phyloP scores from a whole-genome alignment of 2,888 invertebrate species.

The Aphodius granarius region DNA sequence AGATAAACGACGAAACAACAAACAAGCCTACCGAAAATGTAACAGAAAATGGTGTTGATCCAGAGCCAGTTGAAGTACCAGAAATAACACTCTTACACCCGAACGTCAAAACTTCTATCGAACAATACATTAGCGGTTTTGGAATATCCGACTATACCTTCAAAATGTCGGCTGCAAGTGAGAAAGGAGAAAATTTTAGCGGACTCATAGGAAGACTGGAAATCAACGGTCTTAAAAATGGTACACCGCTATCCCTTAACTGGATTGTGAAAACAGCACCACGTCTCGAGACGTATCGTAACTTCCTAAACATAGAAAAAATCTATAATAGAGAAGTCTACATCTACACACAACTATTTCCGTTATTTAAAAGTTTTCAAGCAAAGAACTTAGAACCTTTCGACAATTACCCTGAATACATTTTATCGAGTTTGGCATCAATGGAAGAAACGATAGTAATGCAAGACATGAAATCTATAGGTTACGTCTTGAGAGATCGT shows the following conservation, averaged over 20 bases:
- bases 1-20: too few relatives aligned
- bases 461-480: constrained; percentile 38
- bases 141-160: constrained; percentile 16
- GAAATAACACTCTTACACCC: not conserved
- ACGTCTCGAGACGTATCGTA: constrained; percentile 34
- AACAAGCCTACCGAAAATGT: too few relatives aligned
- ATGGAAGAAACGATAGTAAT: constrained; percentile 37
- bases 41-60: too few relatives aligned
- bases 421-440: constrained; percentile 28
- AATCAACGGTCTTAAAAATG: constrained; percentile 25
- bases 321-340: constrained; percentile 40
- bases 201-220: constrained; percentile 36
- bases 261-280: constrained; percentile 42
- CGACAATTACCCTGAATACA: constrained; percentile 29
- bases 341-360: constrained; percentile 39
- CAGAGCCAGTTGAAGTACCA: too few relatives aligned
- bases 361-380: constrained; percentile 36
- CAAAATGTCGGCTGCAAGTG: constrained; percentile 29
- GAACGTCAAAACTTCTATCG: not conserved
- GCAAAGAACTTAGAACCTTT: constrained; percentile 26
- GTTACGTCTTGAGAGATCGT: constrained; percentile 35
- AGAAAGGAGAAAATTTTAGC: constrained; percentile 42
- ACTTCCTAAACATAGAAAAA: constrained; percentile 32
- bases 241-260: constrained; percentile 20
- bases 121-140: constrained; percentile 1